Conservation (phyloP, 2,113 vertebrate genomes). For the Pseudorectes ferrugineus region DNA sequence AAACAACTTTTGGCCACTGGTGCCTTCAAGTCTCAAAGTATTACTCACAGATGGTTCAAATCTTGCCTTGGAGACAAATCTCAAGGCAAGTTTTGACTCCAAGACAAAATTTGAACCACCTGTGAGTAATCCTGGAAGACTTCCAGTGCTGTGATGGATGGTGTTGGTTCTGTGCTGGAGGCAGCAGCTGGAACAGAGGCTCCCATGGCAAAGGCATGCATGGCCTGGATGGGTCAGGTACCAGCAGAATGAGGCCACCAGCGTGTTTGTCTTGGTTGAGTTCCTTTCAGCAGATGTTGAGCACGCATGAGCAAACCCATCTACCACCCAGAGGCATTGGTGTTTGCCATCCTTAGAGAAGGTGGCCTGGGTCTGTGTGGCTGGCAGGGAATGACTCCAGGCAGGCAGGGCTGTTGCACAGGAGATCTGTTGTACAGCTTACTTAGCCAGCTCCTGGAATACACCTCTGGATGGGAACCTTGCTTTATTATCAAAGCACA, state of each 20-base stretch:
- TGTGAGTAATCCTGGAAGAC: neutral
- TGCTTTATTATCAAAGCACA: neutral
- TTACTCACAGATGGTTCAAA: neutral
- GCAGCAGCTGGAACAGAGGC: neutral
- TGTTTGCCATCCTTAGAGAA: neutral
- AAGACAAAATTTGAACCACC: neutral
- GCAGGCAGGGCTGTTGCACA: neutral
- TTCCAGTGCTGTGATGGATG: neutral
- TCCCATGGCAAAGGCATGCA: neutral
- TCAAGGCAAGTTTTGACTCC: neutral
- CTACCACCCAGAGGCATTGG: rapidly evolving
- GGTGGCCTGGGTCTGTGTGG: neutral
- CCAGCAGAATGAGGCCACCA: neutral
- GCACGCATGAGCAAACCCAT: neutral
- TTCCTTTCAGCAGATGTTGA: neutral
- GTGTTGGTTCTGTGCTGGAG: neutral
- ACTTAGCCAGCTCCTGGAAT: neutral
- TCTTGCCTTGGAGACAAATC: neutral
- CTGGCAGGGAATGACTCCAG: neutral
- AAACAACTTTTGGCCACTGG: neutral
- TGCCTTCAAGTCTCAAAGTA: neutral
- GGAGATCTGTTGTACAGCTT: neutral
- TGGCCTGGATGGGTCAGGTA: neutral
- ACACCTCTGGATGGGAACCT: neutral
- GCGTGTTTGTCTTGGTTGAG: neutral